A percentile compares a stretch with the other conserved stretches of the same genome.
Conservation (phyloP, 2,113 vertebrate species). For the Merops nubicus region DNA sequence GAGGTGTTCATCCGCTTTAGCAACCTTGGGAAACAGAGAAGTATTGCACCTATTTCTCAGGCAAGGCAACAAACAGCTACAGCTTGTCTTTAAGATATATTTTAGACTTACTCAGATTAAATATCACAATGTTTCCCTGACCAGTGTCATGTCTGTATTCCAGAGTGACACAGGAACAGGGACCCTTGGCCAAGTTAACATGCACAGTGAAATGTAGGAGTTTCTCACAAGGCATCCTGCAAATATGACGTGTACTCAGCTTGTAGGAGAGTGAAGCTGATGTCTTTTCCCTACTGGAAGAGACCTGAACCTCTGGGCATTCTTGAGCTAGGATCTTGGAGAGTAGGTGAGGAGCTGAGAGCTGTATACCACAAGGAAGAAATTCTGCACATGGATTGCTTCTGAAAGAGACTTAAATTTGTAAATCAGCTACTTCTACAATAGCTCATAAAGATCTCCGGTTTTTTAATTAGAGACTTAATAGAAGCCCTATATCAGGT, state of each 20-base stretch:
- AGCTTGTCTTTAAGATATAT: neutral
- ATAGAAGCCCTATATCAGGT: neutral
- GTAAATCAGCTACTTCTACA: neutral
- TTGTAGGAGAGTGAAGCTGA: neutral
- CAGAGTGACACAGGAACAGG: neutral
- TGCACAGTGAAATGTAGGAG: neutral
- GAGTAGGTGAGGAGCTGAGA: neutral
- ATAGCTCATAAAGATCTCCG: neutral
- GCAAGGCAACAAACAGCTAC: neutral
- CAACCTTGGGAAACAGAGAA: neutral
- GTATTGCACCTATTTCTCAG: neutral
- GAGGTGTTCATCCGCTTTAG: neutral
- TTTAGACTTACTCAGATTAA: neutral
- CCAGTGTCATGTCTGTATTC: neutral
- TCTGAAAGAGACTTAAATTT: neutral
- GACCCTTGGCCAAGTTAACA: neutral
- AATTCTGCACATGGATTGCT: neutral
- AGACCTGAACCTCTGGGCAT: neutral
- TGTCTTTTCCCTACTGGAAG: neutral
- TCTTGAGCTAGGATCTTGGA: neutral
- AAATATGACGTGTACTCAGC: neutral
- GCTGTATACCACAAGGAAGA: neutral
- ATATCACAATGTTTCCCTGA: neutral
- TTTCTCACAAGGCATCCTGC: neutral
- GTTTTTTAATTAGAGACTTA: neutral